Base-by-base conservation (phyloP, 2,797 vertebrate genomes). In the Cyclopterus lumpus region DNA sequence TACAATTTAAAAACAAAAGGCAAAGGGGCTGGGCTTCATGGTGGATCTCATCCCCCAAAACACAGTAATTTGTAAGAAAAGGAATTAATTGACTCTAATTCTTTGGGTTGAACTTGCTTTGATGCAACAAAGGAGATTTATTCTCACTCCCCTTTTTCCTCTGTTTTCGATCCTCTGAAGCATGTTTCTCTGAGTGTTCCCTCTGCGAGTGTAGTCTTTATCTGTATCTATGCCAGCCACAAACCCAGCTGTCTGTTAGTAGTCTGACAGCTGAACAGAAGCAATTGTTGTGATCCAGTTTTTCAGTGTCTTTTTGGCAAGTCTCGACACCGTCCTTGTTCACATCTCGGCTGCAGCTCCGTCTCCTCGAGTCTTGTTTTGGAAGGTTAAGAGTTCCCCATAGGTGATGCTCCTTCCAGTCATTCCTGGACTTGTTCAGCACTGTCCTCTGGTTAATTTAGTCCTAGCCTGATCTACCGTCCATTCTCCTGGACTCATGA, bases 211-310 rank as follows among this genome's bases (percentile, higher is more conserved):
- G 36, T 26, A 1, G 32, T 48, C 53, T 59, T 65, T 67, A 12
- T 75, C 78, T 71, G 79, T 79, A 76, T 81, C 78, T 32, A 44
- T 81, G 77, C 58, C 86, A 73, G 73, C 67, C 61, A 38, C 68
- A 73, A 71, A 55, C 65, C 65, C 75, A 64, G 74, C 84, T 85
- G 80, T 77, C 80, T 67, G 57, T 86, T 79, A 54, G 44, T 10
- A n/a, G 57, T 74, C 38, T 24, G 22, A 86, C 84, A 81, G 77
- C 58, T 72, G 67, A 85, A 80, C 64, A 70, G 71, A 60, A 62
- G 79, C 67, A 46, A 61, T 80, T 3, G 76, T 71, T 77, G 40
- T 75, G 76, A 84, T 80, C 69, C 65, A 53, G 42, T 79, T 79
- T 69, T 81, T 74, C 48, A 44, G 15, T 5, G 28, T 46, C 38